Conservation (phyloP, 1,140 invertebrate genomes). For the Gonatopus flavifemur region DNA sequence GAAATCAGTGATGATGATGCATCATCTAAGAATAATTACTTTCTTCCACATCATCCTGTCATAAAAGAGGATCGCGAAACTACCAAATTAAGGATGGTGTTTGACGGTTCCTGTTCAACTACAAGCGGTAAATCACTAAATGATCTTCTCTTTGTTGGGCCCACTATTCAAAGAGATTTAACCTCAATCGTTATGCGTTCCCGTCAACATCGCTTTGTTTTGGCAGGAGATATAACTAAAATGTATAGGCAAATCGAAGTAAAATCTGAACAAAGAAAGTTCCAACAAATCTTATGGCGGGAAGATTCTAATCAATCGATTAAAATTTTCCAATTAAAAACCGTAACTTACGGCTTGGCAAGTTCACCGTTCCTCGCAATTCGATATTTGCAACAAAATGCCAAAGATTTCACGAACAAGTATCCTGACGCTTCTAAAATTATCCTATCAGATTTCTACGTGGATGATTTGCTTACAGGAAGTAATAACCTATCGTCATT, state of each 20-base stretch:
- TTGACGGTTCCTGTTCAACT: conserved; percentile 31
- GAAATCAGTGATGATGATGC: not conserved
- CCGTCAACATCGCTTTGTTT: not conserved
- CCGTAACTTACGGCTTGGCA: not conserved
- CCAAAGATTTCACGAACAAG: not conserved
- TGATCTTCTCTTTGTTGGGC: conserved; percentile 19
- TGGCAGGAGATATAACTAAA: not conserved
- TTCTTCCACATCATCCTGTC: conserved; percentile 17
- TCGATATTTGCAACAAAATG: not conserved
- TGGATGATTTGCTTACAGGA: not conserved
- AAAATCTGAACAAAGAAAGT: not conserved
- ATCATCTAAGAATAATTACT: conserved; percentile 13
- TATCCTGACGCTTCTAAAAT: not conserved
- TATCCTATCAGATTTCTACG: too few species aligned
- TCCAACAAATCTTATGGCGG: not conserved
- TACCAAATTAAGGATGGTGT: conserved; percentile 22
- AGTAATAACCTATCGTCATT: not conserved
- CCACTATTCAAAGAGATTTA: not conserved
- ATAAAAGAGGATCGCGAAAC: conserved; percentile 10
- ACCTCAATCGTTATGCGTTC: not conserved
- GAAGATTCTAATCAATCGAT: not conserved
- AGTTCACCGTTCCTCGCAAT: not conserved
- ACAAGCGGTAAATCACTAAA: conserved; percentile 30
- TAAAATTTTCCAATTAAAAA: not conserved
- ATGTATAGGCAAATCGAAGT: not conserved